Conservation (phyloP, 2,797 vertebrate genomes). For the Notoglanidium macrostoma region DNA sequence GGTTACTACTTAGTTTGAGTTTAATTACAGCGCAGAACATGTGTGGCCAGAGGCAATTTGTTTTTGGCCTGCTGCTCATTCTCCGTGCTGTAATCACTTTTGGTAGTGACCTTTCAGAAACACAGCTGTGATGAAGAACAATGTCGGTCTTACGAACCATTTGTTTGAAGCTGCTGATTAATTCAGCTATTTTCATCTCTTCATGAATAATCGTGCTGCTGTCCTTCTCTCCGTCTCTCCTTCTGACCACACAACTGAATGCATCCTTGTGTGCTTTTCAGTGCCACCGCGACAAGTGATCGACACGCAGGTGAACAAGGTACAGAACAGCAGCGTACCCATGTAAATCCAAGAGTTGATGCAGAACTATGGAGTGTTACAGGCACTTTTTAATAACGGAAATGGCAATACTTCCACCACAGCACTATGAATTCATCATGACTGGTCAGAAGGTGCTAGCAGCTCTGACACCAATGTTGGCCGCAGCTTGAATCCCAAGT, state of each 20-base stretch:
- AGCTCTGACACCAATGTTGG: not conserved
- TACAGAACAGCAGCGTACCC: not conserved
- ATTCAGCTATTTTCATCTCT: conserved; percentile 22
- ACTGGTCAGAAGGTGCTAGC: not conserved
- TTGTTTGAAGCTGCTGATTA: conserved; percentile 20
- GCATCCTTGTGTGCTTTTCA: not conserved
- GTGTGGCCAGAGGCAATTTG: conserved; percentile 13
- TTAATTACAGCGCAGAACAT: conserved; percentile 12
- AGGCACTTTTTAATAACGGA: not conserved
- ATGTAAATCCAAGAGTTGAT: not conserved
- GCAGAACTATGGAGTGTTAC: not conserved
- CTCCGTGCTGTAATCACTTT: conserved; percentile 9
- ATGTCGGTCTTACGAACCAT: not conserved
- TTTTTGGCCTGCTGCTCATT: conserved; percentile 18
- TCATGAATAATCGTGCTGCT: conserved; percentile 11
- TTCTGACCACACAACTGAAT: not conserved
- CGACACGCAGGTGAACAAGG: not conserved
- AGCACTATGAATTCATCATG: not conserved
- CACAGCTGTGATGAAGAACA: conserved; percentile 32
- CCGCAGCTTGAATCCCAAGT: not conserved
- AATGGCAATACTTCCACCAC: not conserved
- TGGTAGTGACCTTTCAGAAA: conserved; percentile 31
- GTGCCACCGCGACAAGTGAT: not conserved
- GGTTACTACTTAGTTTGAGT: not conserved
- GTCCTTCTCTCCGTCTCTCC: not conserved